phyloP scores from a whole-genome alignment of 2,888 invertebrate genomes.

The Drosophila siamana region DNA sequence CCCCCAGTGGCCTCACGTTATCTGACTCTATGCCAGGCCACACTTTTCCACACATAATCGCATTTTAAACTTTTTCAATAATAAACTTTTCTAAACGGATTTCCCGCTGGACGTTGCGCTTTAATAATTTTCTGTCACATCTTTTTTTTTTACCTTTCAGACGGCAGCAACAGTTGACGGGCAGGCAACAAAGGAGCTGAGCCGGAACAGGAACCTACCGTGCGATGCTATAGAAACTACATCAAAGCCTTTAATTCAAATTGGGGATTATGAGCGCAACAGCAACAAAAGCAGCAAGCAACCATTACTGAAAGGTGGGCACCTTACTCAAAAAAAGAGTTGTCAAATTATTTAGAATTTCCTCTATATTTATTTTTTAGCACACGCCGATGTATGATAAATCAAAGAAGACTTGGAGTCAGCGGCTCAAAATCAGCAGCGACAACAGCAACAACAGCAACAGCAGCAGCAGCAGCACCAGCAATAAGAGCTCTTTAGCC shows the following conservation, averaged over 20 bases:
- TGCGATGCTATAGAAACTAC: constrained; percentile 40
- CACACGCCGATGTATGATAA: constrained; percentile 84
- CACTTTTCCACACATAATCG: constrained; percentile 66
- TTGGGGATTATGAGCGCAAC: constrained; percentile 80
- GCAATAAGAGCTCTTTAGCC: constrained; percentile 83
- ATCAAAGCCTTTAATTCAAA: constrained; percentile 76
- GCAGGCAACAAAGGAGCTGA: constrained; percentile 11
- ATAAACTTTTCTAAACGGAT: constrained; percentile 79
- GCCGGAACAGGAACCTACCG: constrained; percentile 5
- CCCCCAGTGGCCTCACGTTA: not conserved
- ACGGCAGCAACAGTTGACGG: constrained; percentile 59
- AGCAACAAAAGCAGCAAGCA: constrained; percentile 45
- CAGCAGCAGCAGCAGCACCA: constrained; percentile 54
- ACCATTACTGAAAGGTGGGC: constrained; percentile 59
- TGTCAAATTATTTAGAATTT: constrained; percentile 2
- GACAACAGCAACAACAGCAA: constrained; percentile 68
- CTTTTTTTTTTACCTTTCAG: constrained; percentile 45
- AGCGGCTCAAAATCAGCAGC: constrained; percentile 88
- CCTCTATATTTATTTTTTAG: constrained; percentile 38
- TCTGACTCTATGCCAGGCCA: not conserved
- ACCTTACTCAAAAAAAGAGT: too few relatives aligned
- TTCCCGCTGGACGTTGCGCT: constrained; percentile 77
- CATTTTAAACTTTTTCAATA: constrained; percentile 81
- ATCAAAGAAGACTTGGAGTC: constrained; percentile 90
- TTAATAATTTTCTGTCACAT: constrained; percentile 71